These are phyloP conservation scores for Schizopygopsis pylzovi DNA, from an alignment of 2,797 vertebrate species.

Conservation along the genomic window DNA sequence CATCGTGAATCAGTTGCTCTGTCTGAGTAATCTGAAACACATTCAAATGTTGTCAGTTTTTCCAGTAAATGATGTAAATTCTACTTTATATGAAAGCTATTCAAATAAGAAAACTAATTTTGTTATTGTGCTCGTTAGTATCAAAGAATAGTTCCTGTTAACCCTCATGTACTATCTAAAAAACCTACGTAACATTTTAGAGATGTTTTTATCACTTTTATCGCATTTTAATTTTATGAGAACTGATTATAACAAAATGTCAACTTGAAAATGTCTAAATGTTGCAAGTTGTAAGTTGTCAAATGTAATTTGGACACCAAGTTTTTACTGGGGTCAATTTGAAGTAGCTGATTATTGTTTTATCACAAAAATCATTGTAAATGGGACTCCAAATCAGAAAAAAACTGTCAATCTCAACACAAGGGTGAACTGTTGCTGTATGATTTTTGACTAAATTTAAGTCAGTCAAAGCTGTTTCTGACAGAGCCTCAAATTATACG, in stretches of 20 bases:
- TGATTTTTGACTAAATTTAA: neutral
- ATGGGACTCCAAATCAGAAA: neutral
- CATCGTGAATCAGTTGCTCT: neutral
- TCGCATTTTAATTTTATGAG: neutral
- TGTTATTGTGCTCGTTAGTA: neutral
- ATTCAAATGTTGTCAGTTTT: neutral
- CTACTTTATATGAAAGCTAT: neutral
- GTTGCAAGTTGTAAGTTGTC: neutral
- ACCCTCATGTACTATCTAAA: neutral
- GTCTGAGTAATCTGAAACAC: neutral
- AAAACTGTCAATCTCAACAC: neutral
- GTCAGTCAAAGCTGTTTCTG: neutral
- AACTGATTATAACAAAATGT: neutral
- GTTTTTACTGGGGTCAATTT: neutral
- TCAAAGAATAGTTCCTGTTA: neutral
- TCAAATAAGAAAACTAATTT: neutral
- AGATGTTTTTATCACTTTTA: neutral
- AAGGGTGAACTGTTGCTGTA: neutral
- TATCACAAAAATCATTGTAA: neutral
- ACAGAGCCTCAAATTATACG: neutral
- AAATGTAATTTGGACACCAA: neutral
- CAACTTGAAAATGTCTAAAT: neutral
- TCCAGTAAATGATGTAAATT: neutral
- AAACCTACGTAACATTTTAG: neutral
- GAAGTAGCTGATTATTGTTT: neutral